These are phyloP conservation scores for Pygocentrus nattereri DNA, from an alignment of 2,797 vertebrate species.

Conservation along the genomic window DNA sequence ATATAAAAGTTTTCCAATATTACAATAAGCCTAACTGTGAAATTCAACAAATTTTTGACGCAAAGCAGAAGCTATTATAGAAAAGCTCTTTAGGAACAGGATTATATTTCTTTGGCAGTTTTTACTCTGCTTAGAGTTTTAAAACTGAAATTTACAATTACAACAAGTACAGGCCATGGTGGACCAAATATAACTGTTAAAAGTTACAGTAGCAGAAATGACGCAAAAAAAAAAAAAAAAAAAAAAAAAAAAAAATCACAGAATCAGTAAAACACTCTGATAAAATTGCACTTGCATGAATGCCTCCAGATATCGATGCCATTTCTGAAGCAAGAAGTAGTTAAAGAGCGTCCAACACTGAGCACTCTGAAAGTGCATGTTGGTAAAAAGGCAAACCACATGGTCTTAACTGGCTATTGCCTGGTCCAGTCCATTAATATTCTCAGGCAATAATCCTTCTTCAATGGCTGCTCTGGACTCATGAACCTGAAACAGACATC, in stretches of 20 bases:
- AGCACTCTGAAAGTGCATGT: background rate
- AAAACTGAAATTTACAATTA: background rate
- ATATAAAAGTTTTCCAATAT: background rate
- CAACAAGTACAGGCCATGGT: background rate
- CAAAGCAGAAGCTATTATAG: background rate
- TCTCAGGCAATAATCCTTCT: slow-evolving; percentile 74
- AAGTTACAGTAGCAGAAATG: background rate
- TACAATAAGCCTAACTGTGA: background rate
- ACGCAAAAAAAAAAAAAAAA: background rate
- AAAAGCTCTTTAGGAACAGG: background rate
- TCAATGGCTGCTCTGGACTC: slow-evolving; percentile 74
- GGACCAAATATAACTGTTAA: background rate
- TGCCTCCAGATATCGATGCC: background rate
- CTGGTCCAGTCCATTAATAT: slow-evolving; percentile 65
- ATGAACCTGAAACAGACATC: slow-evolving; percentile 77
- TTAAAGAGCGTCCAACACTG: background rate
- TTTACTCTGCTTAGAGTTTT: background rate
- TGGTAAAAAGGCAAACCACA: background rate
- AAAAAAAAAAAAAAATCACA: background rate
- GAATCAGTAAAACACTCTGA: background rate
- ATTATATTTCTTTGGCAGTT: slow-evolving; percentile 3
- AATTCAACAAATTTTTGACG: background rate
- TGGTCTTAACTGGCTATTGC: slow-evolving; percentile 45
- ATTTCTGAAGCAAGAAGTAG: background rate
- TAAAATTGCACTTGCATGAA: slow-evolving; percentile 35